Conservation (phyloP, 2,888 invertebrate species). For the Syrista parreyssii region DNA sequence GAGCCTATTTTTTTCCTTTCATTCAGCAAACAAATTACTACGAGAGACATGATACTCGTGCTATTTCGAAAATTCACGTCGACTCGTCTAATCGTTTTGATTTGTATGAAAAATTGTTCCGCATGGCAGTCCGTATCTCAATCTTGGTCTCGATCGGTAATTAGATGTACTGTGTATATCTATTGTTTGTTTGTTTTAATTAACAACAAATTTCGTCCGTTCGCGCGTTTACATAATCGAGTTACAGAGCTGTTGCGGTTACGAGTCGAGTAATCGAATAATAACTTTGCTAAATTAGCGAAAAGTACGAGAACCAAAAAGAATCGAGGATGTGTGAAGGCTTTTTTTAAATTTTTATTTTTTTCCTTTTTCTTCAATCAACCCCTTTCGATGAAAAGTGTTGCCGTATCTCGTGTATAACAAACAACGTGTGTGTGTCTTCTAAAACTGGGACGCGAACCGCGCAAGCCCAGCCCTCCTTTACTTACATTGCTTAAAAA, state of each 20-base stretch:
- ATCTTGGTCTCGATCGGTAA: conserved; percentile 31
- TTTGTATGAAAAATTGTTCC: conserved; percentile 54
- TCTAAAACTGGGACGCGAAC: conserved; percentile 50
- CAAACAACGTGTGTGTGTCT: conserved; percentile 58
- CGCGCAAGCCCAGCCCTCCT: conserved; percentile 46
- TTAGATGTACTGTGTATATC: conserved; percentile 11
- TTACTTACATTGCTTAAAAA: conserved; percentile 57
- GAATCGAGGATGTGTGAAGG: conserved; percentile 56
- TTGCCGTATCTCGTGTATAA: conserved; percentile 59
- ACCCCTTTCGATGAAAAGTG: conserved; percentile 56
- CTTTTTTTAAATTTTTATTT: conserved; percentile 57
- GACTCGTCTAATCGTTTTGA: conserved; percentile 20
- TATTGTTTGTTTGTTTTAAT: conserved; percentile 12
- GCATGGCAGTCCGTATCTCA: conserved; percentile 43
- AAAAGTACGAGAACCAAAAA: conserved; percentile 42
- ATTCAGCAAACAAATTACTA: conserved; percentile 26
- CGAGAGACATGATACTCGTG: conserved; percentile 25
- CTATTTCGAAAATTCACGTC: conserved; percentile 20
- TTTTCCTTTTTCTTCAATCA: conserved; percentile 49
- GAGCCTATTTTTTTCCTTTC: conserved; percentile 23
- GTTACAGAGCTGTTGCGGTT: conserved; percentile 33
- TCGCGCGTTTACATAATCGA: conserved; percentile 28
- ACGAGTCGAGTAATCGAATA: neutral
- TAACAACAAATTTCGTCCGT: conserved; percentile 25
- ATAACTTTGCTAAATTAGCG: conserved; percentile 24